These are phyloP conservation scores for Tuberolachnus salignus DNA, from an alignment of 2,888 invertebrate genomes.

Conservation along the genomic window DNA sequence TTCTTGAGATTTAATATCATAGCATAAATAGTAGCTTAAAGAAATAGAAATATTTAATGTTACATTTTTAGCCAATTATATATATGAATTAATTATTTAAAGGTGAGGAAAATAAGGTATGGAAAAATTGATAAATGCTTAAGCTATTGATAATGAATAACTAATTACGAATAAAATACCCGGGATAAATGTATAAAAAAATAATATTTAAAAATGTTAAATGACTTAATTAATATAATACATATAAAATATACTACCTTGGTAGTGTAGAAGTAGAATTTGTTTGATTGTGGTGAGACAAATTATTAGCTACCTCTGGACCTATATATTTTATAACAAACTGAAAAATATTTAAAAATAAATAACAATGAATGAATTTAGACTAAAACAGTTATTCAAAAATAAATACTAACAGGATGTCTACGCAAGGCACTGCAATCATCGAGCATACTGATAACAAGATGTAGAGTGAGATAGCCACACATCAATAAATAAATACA, in stretches of 20 bases:
- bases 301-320: constrained; percentile 39
- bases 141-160: background rate
- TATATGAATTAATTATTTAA: too few relatives aligned
- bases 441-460: constrained; percentile 73
- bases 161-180: background rate
- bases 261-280: constrained; percentile 6
- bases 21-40: background rate
- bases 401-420: constrained; percentile 63
- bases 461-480: constrained; percentile 75
- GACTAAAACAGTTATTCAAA: background rate
- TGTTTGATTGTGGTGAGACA: constrained; percentile 35
- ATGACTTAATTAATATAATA: background rate
- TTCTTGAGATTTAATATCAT: background rate
- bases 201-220: background rate
- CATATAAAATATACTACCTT: constrained; percentile 14
- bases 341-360: constrained; percentile 25
- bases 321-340: constrained; percentile 45
- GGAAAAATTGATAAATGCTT: too few relatives aligned
- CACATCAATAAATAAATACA: constrained; percentile 75
- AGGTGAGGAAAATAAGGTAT: too few relatives aligned
- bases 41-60: background rate
- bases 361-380: background rate
- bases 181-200: background rate
- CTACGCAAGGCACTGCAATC: constrained; percentile 65
- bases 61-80: too few relatives aligned